phyloP scores from a whole-genome alignment of 2,797 vertebrate species.

The Distichodus sexfasciatus region DNA sequence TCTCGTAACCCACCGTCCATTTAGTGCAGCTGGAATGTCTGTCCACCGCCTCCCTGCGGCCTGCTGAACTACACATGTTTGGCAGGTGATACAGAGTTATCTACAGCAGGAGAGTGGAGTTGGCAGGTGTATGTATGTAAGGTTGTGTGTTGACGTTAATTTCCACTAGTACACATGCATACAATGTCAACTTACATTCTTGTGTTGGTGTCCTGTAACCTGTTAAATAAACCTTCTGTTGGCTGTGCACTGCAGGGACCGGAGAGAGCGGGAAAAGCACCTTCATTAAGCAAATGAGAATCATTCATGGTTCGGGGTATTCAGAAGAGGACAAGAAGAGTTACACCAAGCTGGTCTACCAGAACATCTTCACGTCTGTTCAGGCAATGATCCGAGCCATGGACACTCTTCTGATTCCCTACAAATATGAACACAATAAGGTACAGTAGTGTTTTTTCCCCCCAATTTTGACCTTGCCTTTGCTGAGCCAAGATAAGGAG shows the following conservation, averaged over 20 bases:
- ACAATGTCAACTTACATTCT: too few species aligned
- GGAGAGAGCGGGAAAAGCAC: constrained; percentile 98
- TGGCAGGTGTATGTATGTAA: not conserved
- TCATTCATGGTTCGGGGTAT: constrained; percentile 95
- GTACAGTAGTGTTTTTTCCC: constrained; percentile 59
- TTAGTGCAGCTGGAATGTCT: not conserved
- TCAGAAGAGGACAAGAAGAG: constrained; percentile 91
- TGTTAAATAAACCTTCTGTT: constrained; percentile 45
- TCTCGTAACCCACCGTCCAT: constrained; percentile 26
- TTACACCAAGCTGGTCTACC: constrained; percentile 89
- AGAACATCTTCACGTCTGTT: constrained; percentile 96
- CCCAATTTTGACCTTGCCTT: not conserved
- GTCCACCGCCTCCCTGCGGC: not conserved
- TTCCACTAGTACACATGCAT: too few species aligned
- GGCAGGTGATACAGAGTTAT: not conserved
- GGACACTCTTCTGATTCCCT: constrained; percentile 88
- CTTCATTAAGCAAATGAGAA: constrained; percentile 98
- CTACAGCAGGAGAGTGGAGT: too few species aligned
- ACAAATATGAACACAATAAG: constrained; percentile 89
- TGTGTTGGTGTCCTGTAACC: not conserved
- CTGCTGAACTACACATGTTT: not conserved
- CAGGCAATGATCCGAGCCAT: constrained; percentile 95
- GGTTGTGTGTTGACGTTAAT: too few species aligned
- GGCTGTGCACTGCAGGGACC: constrained; percentile 74
- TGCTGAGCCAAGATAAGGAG: constrained; percentile 7